These are phyloP conservation scores for Dasysyrphus tricinctus DNA, from an alignment of 2,888 invertebrate genomes.

Conservation along the genomic window DNA sequence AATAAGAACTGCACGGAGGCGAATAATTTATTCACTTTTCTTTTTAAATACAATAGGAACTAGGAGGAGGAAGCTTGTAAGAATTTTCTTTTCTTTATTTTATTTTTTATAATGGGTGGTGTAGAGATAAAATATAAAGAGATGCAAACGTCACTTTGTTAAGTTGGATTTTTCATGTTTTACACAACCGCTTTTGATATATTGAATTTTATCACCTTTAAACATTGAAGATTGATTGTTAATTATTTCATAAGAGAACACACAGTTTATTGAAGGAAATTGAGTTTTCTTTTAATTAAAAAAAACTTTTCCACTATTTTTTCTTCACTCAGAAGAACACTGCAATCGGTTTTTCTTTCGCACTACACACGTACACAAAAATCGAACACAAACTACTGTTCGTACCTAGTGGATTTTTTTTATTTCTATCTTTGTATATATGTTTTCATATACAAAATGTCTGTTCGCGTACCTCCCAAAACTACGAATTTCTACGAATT, in stretches of 20 bases:
- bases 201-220: conserved; percentile 49
- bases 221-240: conserved; percentile 40
- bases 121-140: conserved; percentile 33
- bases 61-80: conserved; percentile 50
- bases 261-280: conserved; percentile 18
- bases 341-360: conserved; percentile 55
- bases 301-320: conserved; percentile 31
- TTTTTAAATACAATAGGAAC: neutral
- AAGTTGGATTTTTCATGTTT: conserved; percentile 47
- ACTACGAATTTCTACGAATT: too few relatives aligned
- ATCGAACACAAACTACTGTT: conserved; percentile 72
- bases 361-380: conserved; percentile 75
- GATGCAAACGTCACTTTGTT: conserved; percentile 66
- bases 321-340: conserved; percentile 40
- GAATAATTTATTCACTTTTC: conserved; percentile 62
- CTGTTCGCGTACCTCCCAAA: too few relatives aligned
- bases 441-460: too few relatives aligned
- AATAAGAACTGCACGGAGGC: conserved; percentile 58
- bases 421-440: too few relatives aligned
- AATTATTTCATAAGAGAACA: neutral
- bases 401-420: conserved; percentile 7
- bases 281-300: conserved; percentile 37
- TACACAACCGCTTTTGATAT: conserved; percentile 26
- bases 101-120: conserved; percentile 28
- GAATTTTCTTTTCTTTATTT: conserved; percentile 50